These are phyloP conservation scores for Caenorhabditis sp. DNA, from an alignment of 2,888 invertebrate genomes.

Conservation along the genomic window DNA sequence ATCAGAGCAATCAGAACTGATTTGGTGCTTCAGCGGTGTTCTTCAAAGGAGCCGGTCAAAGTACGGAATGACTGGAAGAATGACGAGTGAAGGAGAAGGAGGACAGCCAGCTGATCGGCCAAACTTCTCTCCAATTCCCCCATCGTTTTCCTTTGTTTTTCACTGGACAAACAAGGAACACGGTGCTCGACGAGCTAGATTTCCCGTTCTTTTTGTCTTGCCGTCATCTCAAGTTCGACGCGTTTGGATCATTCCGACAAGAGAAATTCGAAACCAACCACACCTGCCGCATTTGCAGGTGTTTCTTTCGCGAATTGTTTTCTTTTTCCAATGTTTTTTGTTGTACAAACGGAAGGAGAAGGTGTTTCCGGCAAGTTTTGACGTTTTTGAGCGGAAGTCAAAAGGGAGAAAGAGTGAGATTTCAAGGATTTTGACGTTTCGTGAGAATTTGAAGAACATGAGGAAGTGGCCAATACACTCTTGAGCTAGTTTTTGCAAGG, in stretches of 20 bases:
- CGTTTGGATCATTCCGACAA: slow-evolving; percentile 22
- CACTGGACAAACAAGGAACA: slow-evolving; percentile 5
- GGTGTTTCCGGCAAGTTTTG: slow-evolving; percentile 42
- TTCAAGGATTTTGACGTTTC: slow-evolving; percentile 6
- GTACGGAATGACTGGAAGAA: slow-evolving; percentile 5
- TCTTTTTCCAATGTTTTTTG: background rate
- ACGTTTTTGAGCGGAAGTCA: slow-evolving; percentile 8
- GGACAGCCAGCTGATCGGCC: slow-evolving; percentile 39
- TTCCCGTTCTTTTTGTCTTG: slow-evolving; percentile 2
- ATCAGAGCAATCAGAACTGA: slow-evolving; percentile 31
- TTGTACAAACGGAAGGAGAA: slow-evolving; percentile 9
- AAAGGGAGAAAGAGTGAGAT: background rate
- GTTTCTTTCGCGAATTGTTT: slow-evolving; percentile 33
- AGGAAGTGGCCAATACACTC: too few relatives aligned
- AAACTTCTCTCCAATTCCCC: slow-evolving; percentile 2
- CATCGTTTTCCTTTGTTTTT: slow-evolving; percentile 35
- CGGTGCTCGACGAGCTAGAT: slow-evolving; percentile 17
- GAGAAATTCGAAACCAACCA: slow-evolving; percentile 30
- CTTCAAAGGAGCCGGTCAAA: slow-evolving; percentile 29
- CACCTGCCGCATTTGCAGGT: slow-evolving; percentile 13
- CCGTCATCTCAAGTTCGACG: slow-evolving; percentile 5
- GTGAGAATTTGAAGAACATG: background rate
- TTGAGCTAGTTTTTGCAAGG: slow-evolving; percentile 9
- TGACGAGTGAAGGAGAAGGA: background rate
- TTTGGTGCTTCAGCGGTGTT: slow-evolving; percentile 18